Conservation (phyloP, 2,113 vertebrate genomes). For the Aptenodytes forsteri region DNA sequence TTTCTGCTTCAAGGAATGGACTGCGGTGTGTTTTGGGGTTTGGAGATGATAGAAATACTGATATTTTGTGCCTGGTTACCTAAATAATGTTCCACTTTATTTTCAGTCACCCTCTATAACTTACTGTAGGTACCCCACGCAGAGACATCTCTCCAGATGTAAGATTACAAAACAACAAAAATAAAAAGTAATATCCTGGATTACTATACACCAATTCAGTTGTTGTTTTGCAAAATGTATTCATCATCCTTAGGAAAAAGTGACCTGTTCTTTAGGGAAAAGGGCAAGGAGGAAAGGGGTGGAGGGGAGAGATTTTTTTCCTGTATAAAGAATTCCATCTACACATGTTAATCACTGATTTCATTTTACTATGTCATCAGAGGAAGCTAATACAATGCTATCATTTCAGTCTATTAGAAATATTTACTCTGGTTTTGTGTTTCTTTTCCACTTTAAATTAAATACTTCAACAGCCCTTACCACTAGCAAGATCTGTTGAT, state of each 20-base stretch:
- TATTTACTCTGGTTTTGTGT: neutral
- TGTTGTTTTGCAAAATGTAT: neutral
- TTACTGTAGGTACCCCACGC: neutral
- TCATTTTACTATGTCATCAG: neutral
- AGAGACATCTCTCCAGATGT: neutral
- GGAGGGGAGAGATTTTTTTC: neutral
- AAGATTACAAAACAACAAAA: neutral
- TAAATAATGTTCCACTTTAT: neutral
- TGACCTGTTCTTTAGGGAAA: neutral
- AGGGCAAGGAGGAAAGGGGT: neutral
- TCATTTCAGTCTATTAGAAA: neutral
- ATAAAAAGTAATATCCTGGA: neutral
- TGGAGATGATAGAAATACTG: neutral
- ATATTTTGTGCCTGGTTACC: neutral
- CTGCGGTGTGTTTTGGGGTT: neutral
- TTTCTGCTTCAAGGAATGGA: neutral
- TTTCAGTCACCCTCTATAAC: neutral
- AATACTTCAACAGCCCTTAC: neutral
- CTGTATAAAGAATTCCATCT: neutral
- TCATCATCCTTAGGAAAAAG: neutral
- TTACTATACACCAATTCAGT: neutral
- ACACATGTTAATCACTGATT: neutral
- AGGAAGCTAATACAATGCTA: neutral
- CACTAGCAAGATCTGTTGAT: neutral
- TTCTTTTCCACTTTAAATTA: neutral